phyloP scores from a whole-genome alignment of 2,888 invertebrate genomes.

The Ochropacha duplaris region DNA sequence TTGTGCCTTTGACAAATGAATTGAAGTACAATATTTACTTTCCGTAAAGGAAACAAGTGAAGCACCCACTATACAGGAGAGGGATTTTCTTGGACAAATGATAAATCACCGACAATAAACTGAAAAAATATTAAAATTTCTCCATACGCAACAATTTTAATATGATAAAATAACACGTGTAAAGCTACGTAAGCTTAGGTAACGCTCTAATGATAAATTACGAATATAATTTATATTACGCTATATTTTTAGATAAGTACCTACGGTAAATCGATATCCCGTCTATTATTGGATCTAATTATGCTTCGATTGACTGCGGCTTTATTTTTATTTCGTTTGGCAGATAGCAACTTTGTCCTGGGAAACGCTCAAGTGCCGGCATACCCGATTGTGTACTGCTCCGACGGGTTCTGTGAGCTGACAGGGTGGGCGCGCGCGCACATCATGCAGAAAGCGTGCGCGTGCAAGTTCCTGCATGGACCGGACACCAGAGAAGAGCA shows the following conservation, averaged over 20 bases:
- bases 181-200: too few relatives aligned
- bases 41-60: not conserved
- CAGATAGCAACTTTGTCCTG: constrained; percentile 98
- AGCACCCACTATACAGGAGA: not conserved
- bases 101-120: not conserved
- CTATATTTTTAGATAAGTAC: too few relatives aligned
- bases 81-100: not conserved
- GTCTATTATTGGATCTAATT: too few relatives aligned
- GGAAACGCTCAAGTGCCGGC: constrained; percentile 96
- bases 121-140: not conserved
- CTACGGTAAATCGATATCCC: too few relatives aligned
- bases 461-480: constrained; percentile 97
- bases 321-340: not conserved
- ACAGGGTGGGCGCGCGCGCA: constrained; percentile 96
- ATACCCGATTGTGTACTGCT: constrained; percentile 98
- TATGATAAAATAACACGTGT: too few relatives aligned
- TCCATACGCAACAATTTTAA: too few relatives aligned
- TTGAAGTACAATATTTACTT: not conserved
- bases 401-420: constrained; percentile 97
- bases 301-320: too few relatives aligned
- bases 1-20: not conserved
- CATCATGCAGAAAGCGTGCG: constrained; percentile 98
- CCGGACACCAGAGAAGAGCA: constrained; percentile 95
- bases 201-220: too few relatives aligned
- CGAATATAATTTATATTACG: too few relatives aligned